phyloP scores from a whole-genome alignment of 2,888 invertebrate genomes.

The Napeogenes inachia region DNA sequence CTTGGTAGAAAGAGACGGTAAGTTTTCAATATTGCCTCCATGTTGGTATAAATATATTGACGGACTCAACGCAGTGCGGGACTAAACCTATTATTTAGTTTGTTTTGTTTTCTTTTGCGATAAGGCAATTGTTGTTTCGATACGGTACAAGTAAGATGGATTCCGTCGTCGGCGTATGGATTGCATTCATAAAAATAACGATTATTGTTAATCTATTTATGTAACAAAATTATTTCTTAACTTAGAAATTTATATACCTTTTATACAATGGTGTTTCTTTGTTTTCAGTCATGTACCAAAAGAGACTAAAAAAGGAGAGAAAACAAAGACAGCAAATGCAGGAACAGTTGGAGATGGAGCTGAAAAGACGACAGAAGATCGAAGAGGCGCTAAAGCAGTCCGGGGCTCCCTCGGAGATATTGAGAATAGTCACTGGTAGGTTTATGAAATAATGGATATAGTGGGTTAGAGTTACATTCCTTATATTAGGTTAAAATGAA shows the following conservation, averaged over 20 bases:
- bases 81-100: conserved; percentile 55
- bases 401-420: conserved; percentile 85
- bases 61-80: conserved; percentile 50
- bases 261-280: conserved; percentile 15
- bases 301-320: conserved; percentile 92
- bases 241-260: too few species aligned
- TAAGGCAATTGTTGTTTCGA: conserved; percentile 61
- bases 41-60: conserved; percentile 28
- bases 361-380: conserved; percentile 86
- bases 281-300: conserved; percentile 88
- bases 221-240: too few species aligned
- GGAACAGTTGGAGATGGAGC: conserved; percentile 89
- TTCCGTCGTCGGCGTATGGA: conserved; percentile 40
- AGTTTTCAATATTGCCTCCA: conserved; percentile 40
- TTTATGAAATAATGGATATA: not conserved
- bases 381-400: conserved; percentile 89
- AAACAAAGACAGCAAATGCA: conserved; percentile 89
- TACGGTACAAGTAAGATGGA: conserved; percentile 43
- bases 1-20: conserved; percentile 20
- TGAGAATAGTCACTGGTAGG: conserved; percentile 88
- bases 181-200: conserved; percentile 4
- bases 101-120: conserved; percentile 56
- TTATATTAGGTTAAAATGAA: too few species aligned
- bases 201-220: not conserved
- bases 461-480: too few species aligned